Percentiles rank a stretch among this genome's conserved stretches.
Evolutionary conservation across 2,113 vertebrate species (phyloP).

Genomic region (Phyllopteryx taeniolatus): DNA sequence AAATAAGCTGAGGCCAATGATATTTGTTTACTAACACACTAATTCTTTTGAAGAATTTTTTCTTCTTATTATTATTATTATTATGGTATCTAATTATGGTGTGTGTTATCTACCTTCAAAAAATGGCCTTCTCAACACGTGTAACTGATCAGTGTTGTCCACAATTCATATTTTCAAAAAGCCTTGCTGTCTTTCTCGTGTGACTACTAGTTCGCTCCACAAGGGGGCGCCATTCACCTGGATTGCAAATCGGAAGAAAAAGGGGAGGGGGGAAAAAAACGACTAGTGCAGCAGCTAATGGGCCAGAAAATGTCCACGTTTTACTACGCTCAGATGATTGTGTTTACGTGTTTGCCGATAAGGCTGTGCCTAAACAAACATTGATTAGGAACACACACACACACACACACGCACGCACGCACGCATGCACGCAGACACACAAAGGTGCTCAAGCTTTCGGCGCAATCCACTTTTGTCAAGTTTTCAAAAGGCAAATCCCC

Average conservation of each 20-base stretch:
- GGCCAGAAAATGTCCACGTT: conserved; percentile 29
- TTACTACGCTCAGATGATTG: conserved; percentile 2
- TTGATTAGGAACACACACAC: neutral
- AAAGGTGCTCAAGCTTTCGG: conserved; percentile 22
- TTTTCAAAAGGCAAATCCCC: conserved; percentile 43
- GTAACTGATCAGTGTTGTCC: no score
- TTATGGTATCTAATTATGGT: no score
- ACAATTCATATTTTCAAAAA: neutral
- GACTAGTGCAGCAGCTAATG: conserved; percentile 29
- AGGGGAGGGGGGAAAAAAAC: neutral
- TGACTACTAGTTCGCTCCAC: conserved; percentile 27
- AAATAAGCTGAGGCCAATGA: no score
- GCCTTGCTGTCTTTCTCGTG: neutral
- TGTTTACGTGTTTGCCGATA: neutral
- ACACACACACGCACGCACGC: no score
- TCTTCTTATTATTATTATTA: no score
- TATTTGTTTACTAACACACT: no score
- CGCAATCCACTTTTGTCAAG: conserved; percentile 38
- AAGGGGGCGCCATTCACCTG: conserved; percentile 20
- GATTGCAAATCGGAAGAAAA: neutral
- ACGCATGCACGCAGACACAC: neutral
- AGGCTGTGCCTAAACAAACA: neutral
- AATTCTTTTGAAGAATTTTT: no score
- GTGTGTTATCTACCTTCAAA: no score
- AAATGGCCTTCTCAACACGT: no score